Evolutionary conservation across 2,888 invertebrate species (phyloP).

Genomic region (Coelogynopora nodosa): DNA sequence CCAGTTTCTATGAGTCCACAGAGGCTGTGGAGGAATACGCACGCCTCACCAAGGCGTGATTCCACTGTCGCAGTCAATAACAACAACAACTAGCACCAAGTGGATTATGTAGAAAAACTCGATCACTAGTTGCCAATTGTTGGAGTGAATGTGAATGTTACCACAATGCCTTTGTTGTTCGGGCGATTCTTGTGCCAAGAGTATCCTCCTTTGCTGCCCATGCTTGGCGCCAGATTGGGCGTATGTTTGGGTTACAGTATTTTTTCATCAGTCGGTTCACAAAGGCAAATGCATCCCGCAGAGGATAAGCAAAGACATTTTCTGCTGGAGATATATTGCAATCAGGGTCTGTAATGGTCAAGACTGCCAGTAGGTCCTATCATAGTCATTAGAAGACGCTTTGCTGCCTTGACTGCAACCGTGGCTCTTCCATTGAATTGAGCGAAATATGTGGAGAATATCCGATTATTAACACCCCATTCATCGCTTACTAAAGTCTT

Average conservation of each 20-base stretch:
- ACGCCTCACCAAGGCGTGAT: too few relatives aligned
- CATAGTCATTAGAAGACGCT: background rate
- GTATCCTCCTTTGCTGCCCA: constrained; percentile 9
- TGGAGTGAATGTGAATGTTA: background rate
- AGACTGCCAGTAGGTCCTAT: constrained; percentile 1
- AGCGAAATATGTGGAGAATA: background rate
- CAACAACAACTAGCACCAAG: too few relatives aligned
- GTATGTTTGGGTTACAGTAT: background rate
- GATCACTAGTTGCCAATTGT: background rate
- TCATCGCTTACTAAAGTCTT: too few relatives aligned
- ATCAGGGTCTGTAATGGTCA: constrained; percentile 4
- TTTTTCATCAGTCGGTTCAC: background rate
- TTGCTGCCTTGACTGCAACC: background rate
- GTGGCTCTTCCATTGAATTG: background rate
- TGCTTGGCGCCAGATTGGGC: background rate
- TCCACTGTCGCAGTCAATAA: too few relatives aligned
- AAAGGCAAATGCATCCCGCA: background rate
- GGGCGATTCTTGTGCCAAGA: background rate
- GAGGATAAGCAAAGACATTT: background rate
- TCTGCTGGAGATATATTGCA: constrained; percentile 14
- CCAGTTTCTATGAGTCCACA: too few relatives aligned
- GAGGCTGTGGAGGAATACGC: too few relatives aligned
- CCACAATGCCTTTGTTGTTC: background rate
- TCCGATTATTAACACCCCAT: background rate
- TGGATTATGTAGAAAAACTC: constrained; percentile 1